Percentiles rank a stretch among this genome's conserved stretches.
Evolutionary conservation across 1,140 invertebrate genomes (phyloP).

Genomic region (Ericerus pela): DNA sequence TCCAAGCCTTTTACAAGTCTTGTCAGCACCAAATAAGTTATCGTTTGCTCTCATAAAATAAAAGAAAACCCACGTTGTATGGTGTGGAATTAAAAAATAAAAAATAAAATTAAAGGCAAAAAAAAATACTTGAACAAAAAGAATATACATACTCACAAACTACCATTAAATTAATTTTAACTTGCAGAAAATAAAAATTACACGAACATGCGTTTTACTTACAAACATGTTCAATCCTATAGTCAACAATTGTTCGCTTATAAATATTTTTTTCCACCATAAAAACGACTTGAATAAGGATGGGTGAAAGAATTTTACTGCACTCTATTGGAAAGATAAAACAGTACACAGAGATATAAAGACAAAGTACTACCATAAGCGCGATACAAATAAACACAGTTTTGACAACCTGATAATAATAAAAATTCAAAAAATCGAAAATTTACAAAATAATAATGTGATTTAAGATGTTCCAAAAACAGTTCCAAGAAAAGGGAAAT

Average conservation of each 20-base stretch:
- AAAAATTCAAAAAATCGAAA: neutral
- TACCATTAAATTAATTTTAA: neutral
- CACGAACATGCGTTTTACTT: slow-evolving; percentile 6
- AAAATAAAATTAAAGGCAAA: no score
- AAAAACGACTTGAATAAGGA: neutral
- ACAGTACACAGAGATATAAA: neutral
- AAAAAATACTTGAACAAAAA: no score
- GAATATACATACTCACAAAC: no score
- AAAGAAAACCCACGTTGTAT: no score
- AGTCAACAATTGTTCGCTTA: neutral
- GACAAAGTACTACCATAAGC: slow-evolving; percentile 9
- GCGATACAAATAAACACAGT: slow-evolving; percentile 3
- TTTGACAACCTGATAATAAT: slow-evolving; percentile 3
- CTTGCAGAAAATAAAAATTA: neutral
- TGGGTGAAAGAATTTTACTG: slow-evolving; percentile 9
- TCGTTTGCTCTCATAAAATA: no score
- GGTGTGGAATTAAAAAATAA: no score
- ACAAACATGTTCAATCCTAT: neutral
- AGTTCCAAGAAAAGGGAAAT: no score
- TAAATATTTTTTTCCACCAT: neutral
- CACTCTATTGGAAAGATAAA: no score
- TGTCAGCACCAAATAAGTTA: no score
- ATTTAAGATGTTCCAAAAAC: no score
- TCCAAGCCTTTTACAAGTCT: no score
- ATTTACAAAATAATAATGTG: no score